Percentiles rank a stretch among this genome's conserved stretches.
Evolutionary conservation across 2,797 vertebrate species (phyloP).

Genomic region (Meriones psammophilus): DNA sequence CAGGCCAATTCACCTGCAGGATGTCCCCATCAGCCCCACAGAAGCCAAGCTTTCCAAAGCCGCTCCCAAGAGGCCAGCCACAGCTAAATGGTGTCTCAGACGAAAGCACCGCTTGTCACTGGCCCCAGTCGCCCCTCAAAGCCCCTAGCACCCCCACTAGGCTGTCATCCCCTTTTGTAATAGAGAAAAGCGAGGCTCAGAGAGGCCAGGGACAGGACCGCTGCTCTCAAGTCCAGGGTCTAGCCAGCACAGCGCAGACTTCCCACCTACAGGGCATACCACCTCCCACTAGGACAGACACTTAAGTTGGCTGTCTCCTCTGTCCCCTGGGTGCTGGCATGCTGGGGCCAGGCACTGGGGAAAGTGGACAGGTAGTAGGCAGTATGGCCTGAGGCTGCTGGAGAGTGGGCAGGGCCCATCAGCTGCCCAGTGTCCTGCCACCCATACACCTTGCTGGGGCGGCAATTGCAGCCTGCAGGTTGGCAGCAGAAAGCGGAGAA

Average conservation of each 20-base stretch:
- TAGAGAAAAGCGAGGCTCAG: background rate
- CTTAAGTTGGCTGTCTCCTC: background rate
- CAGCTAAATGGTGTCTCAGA: background rate
- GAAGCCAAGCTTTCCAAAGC: background rate
- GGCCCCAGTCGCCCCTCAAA: background rate
- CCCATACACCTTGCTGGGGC: background rate
- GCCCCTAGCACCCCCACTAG: background rate
- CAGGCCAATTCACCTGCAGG: accelerated
- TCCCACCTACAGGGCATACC: accelerated
- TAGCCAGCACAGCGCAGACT: too few species aligned
- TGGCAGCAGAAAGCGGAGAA: slow-evolving; percentile 22
- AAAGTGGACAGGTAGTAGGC: background rate
- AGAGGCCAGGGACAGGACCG: accelerated
- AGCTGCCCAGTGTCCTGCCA: too few species aligned
- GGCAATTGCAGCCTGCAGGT: background rate
- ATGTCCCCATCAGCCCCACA: background rate
- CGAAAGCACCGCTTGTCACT: background rate
- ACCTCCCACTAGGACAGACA: accelerated
- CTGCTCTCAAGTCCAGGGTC: background rate
- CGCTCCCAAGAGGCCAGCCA: background rate
- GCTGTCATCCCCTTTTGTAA: background rate
- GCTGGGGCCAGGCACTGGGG: accelerated
- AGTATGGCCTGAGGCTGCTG: background rate
- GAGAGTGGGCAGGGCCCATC: background rate
- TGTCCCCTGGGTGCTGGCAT: background rate